Evolutionary conservation across 2,888 invertebrate species (phyloP).

Genomic region (Agapetus fuscipes): DNA sequence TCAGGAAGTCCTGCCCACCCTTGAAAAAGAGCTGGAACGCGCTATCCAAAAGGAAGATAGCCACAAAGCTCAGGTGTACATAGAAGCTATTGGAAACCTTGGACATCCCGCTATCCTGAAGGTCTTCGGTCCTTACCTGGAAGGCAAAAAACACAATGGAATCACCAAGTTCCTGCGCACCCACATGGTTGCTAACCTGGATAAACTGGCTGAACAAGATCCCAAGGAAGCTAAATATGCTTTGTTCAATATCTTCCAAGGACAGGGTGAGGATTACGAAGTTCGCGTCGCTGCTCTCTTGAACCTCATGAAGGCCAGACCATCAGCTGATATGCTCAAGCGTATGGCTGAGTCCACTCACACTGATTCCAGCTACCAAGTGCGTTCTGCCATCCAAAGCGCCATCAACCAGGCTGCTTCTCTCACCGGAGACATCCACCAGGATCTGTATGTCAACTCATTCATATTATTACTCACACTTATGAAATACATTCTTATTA

Average conservation of each 20-base stretch:
- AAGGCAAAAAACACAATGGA: conserved; percentile 43
- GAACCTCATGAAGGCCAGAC: conserved; percentile 49
- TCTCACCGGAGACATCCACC: too few relatives aligned
- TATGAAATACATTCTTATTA: not conserved
- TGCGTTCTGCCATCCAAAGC: conserved; percentile 56
- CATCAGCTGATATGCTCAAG: conserved; percentile 54
- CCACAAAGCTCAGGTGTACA: conserved; percentile 49
- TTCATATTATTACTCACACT: not conserved
- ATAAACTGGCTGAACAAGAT: conserved; percentile 36
- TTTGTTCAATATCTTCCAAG: conserved; percentile 56
- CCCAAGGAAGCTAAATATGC: conserved; percentile 47
- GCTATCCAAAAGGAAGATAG: conserved; percentile 46
- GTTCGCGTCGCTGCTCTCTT: conserved; percentile 55
- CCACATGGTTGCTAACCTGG: conserved; percentile 49
- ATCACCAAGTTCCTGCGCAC: conserved; percentile 53
- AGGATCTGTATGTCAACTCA: conserved; percentile 43
- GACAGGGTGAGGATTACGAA: conserved; percentile 54
- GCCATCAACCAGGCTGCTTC: conserved; percentile 47
- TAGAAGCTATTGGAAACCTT: conserved; percentile 54
- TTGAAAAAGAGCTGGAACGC: conserved; percentile 42
- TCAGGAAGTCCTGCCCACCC: conserved; percentile 50
- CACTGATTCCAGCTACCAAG: conserved; percentile 50
- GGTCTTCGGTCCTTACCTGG: conserved; percentile 57
- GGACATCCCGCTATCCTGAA: conserved; percentile 51
- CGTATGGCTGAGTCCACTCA: conserved; percentile 61